Evolutionary conservation across 2,113 vertebrate genomes (phyloP), one percentile per base, ranked within the genome.

Genomic region (Eurystomus gularis): DNA sequence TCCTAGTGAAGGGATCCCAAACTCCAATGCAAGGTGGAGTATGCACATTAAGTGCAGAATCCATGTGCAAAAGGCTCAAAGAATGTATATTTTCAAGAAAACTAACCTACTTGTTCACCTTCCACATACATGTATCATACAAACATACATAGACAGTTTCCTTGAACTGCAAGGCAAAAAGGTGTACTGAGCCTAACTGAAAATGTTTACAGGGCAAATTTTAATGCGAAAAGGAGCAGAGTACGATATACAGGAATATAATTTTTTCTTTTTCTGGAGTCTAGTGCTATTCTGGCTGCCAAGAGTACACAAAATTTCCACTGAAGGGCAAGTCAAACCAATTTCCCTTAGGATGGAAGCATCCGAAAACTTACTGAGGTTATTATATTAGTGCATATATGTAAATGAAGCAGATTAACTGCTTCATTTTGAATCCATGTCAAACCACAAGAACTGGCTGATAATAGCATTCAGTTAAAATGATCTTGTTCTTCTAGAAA

Each of bases 391-490:
- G 77, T 72, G 88, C 94, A 85, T 84, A 92, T n/a, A 23, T 80
- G 16, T 83, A 93, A 90, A 85, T 52, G 37, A 71, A 80, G 86
- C 54, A 71, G 95, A 93, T 60, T 76, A 97, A 88, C 92, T 57
- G 89, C 89, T 94, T 78, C 58, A 13, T 84, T 90, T 91, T 94
- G 93, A 94, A 93, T 81, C 71, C 76, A 29, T 2, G 35, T 93
- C 95, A 96, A 96, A 89, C 90, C 96, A 87, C 96, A 89, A 86
- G 91, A 85, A 84, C 91, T 65, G 92, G 88, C 65, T 96, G 91
- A 96, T 93, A 78, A 78, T 78, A 96, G 65, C 91, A 71, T 8
- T 79, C 95, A 91, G 78, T 94, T 95, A 86, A 92, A 92, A 93
- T 17, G 48, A 96, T 68, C 92, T 86, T 0, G 23, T 86, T 85